These are phyloP conservation scores for Rhizoglyphus robini DNA, from an alignment of 1,140 invertebrate species.

Conservation along the genomic window DNA sequence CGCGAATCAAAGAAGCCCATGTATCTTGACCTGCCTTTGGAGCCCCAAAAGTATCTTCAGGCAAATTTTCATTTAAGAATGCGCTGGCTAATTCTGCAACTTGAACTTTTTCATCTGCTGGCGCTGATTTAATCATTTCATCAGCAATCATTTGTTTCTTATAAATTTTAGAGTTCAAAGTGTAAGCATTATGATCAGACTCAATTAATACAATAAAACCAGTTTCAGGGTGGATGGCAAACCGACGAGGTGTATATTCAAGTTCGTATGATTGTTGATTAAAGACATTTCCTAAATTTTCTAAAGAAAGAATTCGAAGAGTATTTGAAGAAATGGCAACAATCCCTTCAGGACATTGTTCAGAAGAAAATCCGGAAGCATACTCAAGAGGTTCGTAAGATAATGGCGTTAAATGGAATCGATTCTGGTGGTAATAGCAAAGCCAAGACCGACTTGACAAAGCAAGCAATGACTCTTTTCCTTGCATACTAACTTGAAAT, in stretches of 20 bases:
- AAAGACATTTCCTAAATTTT: constrained; percentile 96
- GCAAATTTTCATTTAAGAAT: constrained; percentile 84
- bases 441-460: constrained; percentile 97
- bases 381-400: constrained; percentile 94
- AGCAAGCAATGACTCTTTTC: constrained; percentile 86
- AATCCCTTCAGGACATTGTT: constrained; percentile 98
- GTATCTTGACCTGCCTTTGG: constrained; percentile 89
- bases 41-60: constrained; percentile 82
- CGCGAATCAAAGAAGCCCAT: constrained; percentile 88
- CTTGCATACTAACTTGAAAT: constrained; percentile 87
- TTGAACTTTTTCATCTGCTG: constrained; percentile 68
- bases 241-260: constrained; percentile 90
- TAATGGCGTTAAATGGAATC: constrained; percentile 83
- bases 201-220: constrained; percentile 76
- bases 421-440: constrained; percentile 94
- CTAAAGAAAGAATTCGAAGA: constrained; percentile 83
- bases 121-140: constrained; percentile 93
- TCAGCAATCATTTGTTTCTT: constrained; percentile 62
- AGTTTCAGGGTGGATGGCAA: constrained; percentile 83
- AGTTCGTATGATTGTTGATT: constrained; percentile 75
- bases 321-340: constrained; percentile 98
- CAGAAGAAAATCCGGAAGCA: constrained; percentile 93
- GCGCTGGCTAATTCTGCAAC: constrained; percentile 93
- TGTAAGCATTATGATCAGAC: constrained; percentile 97
- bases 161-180: constrained; percentile 86